Conservation (phyloP, 2,113 vertebrate genomes). For the Rhinichthys klamathensis region DNA sequence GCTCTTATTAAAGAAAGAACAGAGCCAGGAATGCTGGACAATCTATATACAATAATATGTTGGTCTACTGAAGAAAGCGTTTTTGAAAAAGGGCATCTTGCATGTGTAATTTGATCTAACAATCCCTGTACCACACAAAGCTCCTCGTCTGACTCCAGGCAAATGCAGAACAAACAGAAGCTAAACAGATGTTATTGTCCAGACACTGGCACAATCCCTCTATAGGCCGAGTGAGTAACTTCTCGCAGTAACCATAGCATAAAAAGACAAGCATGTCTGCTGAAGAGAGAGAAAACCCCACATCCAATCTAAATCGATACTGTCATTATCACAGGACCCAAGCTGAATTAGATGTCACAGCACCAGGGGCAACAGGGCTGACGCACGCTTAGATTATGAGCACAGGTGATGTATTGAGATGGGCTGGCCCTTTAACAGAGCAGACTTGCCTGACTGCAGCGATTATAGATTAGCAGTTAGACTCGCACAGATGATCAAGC, state of each 20-base stretch:
- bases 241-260: constrained; percentile 34
- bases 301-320: constrained; percentile 69
- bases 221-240: constrained; percentile 18
- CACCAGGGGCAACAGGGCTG: constrained; percentile 61
- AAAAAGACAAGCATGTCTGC: constrained; percentile 57
- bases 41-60: too few relatives aligned
- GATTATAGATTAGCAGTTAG: constrained; percentile 56
- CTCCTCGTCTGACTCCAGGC: too few relatives aligned
- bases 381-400: constrained; percentile 67
- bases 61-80: too few relatives aligned
- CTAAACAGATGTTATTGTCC: constrained; percentile 15
- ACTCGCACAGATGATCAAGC: constrained; percentile 51
- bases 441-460: constrained; percentile 43
- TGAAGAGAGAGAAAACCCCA: constrained; percentile 51
- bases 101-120: too few relatives aligned
- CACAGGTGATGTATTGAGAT: constrained; percentile 59
- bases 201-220: constrained; percentile 48
- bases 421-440: constrained; percentile 51
- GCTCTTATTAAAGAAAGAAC: too few relatives aligned
- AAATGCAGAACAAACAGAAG: constrained; percentile 36
- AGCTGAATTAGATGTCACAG: constrained; percentile 73
- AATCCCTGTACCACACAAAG: too few relatives aligned
- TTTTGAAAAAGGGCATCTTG: too few relatives aligned
- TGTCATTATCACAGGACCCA: constrained; percentile 67
- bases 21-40: too few relatives aligned